Conservation (phyloP, 2,797 vertebrate genomes). For the Xenopus petersii region DNA sequence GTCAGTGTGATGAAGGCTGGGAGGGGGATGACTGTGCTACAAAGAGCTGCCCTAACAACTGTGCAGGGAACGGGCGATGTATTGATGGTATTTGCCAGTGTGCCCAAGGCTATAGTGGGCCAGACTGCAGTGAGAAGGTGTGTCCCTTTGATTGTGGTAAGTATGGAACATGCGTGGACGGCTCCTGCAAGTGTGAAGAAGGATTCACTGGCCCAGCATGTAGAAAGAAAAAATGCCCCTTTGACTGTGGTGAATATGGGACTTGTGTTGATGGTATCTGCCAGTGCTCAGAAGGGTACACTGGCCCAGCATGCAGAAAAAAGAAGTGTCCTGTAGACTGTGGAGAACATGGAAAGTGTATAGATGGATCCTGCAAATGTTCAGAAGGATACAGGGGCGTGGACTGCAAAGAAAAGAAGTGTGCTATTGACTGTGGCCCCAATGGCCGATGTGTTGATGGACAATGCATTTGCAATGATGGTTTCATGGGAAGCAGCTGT, state of each 20-base stretch:
- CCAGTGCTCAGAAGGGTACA: slow-evolving; percentile 69
- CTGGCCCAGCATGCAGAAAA: slow-evolving; percentile 52
- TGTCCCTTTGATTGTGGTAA: slow-evolving; percentile 76
- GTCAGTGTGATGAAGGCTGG: slow-evolving; percentile 79
- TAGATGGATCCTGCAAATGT: slow-evolving; percentile 74
- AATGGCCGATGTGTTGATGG: slow-evolving; percentile 79
- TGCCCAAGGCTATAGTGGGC: slow-evolving; percentile 67
- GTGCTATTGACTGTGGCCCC: slow-evolving; percentile 72
- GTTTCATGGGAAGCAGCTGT: slow-evolving; percentile 79
- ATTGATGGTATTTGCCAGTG: slow-evolving; percentile 75
- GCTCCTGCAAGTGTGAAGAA: slow-evolving; percentile 76
- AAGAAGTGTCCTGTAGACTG: slow-evolving; percentile 40
- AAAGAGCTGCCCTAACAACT: slow-evolving; percentile 75
- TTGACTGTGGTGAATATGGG: slow-evolving; percentile 74
- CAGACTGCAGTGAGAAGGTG: slow-evolving; percentile 72
- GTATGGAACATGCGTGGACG: slow-evolving; percentile 77
- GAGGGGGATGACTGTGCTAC: slow-evolving; percentile 74
- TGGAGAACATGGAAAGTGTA: slow-evolving; percentile 25
- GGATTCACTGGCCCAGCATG: slow-evolving; percentile 79
- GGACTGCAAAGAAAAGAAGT: slow-evolving; percentile 75
- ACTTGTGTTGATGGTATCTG: slow-evolving; percentile 75
- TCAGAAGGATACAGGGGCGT: slow-evolving; percentile 74
- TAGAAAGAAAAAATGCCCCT: slow-evolving; percentile 67
- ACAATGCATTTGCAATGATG: slow-evolving; percentile 77
- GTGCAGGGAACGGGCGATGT: slow-evolving; percentile 76